A percentile compares a stretch with the other conserved stretches of the same genome.
Evolutionary conservation across 1,140 invertebrate species (phyloP).

Genomic region (Macrosteles quadrilineatus): DNA sequence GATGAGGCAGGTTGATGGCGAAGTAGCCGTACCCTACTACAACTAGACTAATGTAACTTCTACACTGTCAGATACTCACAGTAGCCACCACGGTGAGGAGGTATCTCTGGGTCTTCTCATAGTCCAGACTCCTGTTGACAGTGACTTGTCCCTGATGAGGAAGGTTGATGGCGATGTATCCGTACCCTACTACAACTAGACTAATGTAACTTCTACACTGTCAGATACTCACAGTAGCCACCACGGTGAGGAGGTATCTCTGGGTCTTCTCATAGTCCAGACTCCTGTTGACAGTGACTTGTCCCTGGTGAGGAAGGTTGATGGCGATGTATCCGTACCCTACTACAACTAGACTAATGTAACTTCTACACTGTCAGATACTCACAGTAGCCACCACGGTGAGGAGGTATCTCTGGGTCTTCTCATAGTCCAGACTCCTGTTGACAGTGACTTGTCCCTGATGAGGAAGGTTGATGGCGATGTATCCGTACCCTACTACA

Average conservation of each 20-base stretch:
- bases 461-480: conserved; percentile 84
- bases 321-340: conserved; percentile 84
- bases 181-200: conserved; percentile 76
- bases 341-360: too few relatives aligned
- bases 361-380: too few relatives aligned
- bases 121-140: conserved; percentile 85
- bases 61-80: conserved; percentile 77
- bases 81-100: conserved; percentile 86
- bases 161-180: conserved; percentile 80
- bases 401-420: conserved; percentile 83
- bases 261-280: conserved; percentile 89
- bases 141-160: conserved; percentile 89
- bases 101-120: conserved; percentile 83
- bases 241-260: conserved; percentile 83
- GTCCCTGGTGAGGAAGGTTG: conserved; percentile 85
- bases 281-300: conserved; percentile 84
- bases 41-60: too few relatives aligned
- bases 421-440: conserved; percentile 85
- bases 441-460: conserved; percentile 89
- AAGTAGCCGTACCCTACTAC: too few relatives aligned
- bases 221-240: conserved; percentile 80
- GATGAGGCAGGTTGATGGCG: too few relatives aligned
- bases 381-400: conserved; percentile 87
- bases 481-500: conserved; percentile 79
- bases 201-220: too few relatives aligned